Percentiles rank a stretch among this genome's conserved stretches.
These are phyloP conservation scores for Propithecus coquereli DNA, from an alignment of 2,113 vertebrate species.

Conservation along the genomic window DNA sequence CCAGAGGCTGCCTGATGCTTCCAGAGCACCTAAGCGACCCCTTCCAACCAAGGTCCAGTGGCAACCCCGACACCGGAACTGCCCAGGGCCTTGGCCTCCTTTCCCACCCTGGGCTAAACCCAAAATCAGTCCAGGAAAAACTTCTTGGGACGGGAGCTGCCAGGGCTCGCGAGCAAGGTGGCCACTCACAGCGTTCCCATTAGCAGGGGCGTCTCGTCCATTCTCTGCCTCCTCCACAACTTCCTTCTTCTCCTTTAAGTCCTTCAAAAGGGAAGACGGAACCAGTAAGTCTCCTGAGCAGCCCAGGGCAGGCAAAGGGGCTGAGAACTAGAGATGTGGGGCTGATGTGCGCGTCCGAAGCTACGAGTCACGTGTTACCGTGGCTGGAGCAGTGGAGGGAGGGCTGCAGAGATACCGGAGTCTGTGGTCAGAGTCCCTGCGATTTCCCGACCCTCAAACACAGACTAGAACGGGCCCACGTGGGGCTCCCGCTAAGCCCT, in stretches of 20 bases:
- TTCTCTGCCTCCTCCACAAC: slow-evolving; percentile 95
- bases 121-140: neutral
- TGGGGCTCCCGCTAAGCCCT: neutral
- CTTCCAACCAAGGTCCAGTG: neutral
- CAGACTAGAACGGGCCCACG: neutral
- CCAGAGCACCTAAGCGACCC: accelerated
- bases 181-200: slow-evolving; percentile 93
- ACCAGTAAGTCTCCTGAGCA: slow-evolving; percentile 53
- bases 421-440: neutral
- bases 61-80: accelerated
- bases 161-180: neutral
- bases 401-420: neutral
- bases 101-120: neutral
- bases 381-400: too few species aligned
- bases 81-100: neutral
- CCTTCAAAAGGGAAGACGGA: slow-evolving; percentile 82
- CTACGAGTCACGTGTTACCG: too few species aligned
- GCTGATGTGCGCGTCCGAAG: neutral
- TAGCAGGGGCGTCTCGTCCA: slow-evolving; percentile 93
- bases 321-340: neutral
- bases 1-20: too few species aligned
- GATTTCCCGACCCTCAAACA: neutral
- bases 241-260: slow-evolving; percentile 97
- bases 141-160: neutral
- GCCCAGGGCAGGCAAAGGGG: neutral